phyloP scores from a whole-genome alignment of 2,797 vertebrate genomes.

The Falco berigora region DNA sequence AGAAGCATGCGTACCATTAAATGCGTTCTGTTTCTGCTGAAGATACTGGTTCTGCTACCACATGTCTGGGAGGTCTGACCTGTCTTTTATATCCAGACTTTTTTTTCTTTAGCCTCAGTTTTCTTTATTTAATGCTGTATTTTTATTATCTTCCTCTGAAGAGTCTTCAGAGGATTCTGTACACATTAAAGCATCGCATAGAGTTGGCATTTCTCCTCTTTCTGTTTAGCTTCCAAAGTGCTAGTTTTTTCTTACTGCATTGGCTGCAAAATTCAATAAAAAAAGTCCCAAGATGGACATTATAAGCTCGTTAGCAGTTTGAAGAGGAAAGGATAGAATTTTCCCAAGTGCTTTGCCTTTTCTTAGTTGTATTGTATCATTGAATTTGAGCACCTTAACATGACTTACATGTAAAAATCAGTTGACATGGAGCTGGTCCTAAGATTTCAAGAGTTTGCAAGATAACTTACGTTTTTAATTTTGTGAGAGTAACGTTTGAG shows the following conservation, averaged over 20 bases:
- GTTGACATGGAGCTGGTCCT: not conserved
- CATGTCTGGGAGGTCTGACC: not conserved
- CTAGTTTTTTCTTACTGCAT: not conserved
- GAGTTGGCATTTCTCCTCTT: not conserved
- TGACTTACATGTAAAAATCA: not conserved
- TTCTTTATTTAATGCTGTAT: not conserved
- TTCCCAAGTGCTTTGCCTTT: not conserved
- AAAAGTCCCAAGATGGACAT: not conserved
- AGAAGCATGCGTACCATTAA: rapidly evolving
- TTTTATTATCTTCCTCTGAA: not conserved
- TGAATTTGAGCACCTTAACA: not conserved
- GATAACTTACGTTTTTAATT: not conserved
- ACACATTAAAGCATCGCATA: not conserved
- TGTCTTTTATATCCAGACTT: not conserved
- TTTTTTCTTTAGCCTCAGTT: not conserved
- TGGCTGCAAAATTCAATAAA: not conserved
- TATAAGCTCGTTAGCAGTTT: not conserved
- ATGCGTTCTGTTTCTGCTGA: not conserved
- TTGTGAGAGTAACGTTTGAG: not conserved
- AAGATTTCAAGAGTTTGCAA: not conserved
- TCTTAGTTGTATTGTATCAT: not conserved
- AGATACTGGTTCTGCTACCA: not conserved
- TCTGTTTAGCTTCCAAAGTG: not conserved
- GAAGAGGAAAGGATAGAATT: not conserved
- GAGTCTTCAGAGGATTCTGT: not conserved